Percentiles rank a stretch among this genome's conserved stretches.
Conservation (phyloP, 2,888 invertebrate genomes). For the Clostera curtula region DNA sequence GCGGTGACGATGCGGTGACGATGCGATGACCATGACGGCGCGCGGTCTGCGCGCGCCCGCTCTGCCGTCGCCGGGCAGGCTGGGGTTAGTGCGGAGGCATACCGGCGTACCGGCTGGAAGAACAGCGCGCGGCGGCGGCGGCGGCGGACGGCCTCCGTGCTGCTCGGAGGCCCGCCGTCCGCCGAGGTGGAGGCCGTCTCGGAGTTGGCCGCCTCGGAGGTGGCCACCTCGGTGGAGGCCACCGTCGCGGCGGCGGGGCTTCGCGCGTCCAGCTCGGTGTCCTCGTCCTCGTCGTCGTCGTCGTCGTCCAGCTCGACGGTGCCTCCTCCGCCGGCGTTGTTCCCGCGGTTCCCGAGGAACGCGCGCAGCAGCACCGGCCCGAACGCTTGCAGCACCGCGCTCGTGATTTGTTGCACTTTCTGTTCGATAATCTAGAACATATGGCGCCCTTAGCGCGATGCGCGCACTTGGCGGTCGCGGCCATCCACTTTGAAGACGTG, state of each 20-base stretch:
- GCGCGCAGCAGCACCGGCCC: constrained; percentile 82
- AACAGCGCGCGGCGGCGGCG: constrained; percentile 48
- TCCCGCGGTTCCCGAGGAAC: constrained; percentile 69
- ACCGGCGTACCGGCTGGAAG: constrained; percentile 62
- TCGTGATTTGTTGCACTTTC: constrained; percentile 84
- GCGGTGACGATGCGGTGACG: constrained; percentile 26
- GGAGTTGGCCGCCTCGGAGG: constrained; percentile 18
- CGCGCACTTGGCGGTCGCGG: constrained; percentile 8
- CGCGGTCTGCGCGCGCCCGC: constrained; percentile 40
- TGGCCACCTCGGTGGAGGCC: constrained; percentile 15
- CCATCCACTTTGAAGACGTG: constrained; percentile 16
- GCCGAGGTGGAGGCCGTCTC: constrained; percentile 8
- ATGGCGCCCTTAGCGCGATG: constrained; percentile 44
- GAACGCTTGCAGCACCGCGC: constrained; percentile 82
- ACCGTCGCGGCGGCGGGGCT: constrained; percentile 23
- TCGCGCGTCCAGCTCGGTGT: constrained; percentile 66
- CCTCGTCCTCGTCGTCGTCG: constrained; percentile 76
- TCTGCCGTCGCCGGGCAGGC: constrained; percentile 67
- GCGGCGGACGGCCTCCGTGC: constrained; percentile 27
- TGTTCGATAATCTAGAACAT: constrained; percentile 82
- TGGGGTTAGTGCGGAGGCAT: constrained; percentile 48
- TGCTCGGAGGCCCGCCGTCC: no score
- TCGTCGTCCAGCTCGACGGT: constrained; percentile 72
- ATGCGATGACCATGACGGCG: constrained; percentile 40
- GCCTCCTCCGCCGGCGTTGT: constrained; percentile 48